These are phyloP conservation scores for Taenioides sp. DNA, from an alignment of 2,797 vertebrate genomes.

Conservation along the genomic window DNA sequence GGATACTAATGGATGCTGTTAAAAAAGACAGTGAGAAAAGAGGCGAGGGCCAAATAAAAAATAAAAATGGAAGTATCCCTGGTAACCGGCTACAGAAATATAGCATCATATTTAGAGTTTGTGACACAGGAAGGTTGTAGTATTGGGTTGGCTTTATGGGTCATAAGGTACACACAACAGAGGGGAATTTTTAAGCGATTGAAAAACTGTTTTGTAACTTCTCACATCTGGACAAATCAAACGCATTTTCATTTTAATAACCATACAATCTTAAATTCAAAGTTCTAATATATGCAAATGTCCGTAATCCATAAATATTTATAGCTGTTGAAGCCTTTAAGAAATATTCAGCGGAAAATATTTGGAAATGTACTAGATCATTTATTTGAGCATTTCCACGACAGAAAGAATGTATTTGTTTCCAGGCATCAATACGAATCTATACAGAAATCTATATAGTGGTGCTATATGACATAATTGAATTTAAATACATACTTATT, in stretches of 20 bases:
- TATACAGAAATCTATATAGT: background rate
- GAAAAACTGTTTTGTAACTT: background rate
- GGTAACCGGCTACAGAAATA: conserved; percentile 30
- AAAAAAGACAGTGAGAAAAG: conserved; percentile 16
- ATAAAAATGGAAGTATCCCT: conserved; percentile 25
- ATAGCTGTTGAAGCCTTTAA: no score
- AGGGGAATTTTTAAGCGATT: background rate
- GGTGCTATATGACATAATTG: no score
- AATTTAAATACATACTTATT: no score
- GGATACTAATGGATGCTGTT: conserved; percentile 38
- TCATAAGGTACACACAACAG: background rate
- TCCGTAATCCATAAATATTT: no score
- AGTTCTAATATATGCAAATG: background rate
- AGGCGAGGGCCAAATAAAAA: conserved; percentile 25
- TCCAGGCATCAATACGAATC: no score
- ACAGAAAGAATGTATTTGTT: no score
- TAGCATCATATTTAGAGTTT: conserved; percentile 20
- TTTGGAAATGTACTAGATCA: no score
- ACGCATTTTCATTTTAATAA: background rate
- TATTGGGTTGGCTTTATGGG: background rate
- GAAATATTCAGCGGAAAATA: no score
- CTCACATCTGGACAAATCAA: background rate
- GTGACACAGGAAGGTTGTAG: background rate
- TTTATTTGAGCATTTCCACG: no score
- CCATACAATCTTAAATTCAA: background rate